Evolutionary conservation across 2,113 vertebrate species (phyloP).

Genomic region (Elephantulus edwardii): DNA sequence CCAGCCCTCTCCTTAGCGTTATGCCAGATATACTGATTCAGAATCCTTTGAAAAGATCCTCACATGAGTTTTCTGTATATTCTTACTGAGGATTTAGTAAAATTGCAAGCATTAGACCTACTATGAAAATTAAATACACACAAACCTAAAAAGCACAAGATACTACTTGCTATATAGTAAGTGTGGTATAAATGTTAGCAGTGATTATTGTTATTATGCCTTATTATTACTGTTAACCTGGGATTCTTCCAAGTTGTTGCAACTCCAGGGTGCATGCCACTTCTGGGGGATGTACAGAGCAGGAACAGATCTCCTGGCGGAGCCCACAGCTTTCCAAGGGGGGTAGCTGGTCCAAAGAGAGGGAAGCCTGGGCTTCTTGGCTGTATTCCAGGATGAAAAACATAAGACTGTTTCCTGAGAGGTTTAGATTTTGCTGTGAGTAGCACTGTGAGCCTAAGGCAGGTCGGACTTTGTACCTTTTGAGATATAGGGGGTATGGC

Average conservation of each 20-base stretch:
- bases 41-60: too few relatives aligned
- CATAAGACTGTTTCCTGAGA: background rate
- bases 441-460: background rate
- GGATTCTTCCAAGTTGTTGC: background rate
- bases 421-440: background rate
- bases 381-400: background rate
- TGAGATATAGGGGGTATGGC: background rate
- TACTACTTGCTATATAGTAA: background rate
- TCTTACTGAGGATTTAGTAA: background rate
- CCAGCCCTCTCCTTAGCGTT: too few relatives aligned
- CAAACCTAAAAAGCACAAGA: background rate
- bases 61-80: background rate
- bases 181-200: background rate
- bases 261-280: background rate
- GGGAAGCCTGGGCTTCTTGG: background rate
- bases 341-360: background rate
- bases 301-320: background rate
- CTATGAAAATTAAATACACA: background rate
- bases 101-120: background rate
- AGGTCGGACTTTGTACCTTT: background rate
- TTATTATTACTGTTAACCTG: background rate
- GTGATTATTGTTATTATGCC: background rate
- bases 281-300: background rate
- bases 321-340: background rate
- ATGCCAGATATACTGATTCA: too few relatives aligned